These are phyloP conservation scores for Tenebrosternarchus preto DNA, from an alignment of 2,113 vertebrate species.

Conservation along the genomic window DNA sequence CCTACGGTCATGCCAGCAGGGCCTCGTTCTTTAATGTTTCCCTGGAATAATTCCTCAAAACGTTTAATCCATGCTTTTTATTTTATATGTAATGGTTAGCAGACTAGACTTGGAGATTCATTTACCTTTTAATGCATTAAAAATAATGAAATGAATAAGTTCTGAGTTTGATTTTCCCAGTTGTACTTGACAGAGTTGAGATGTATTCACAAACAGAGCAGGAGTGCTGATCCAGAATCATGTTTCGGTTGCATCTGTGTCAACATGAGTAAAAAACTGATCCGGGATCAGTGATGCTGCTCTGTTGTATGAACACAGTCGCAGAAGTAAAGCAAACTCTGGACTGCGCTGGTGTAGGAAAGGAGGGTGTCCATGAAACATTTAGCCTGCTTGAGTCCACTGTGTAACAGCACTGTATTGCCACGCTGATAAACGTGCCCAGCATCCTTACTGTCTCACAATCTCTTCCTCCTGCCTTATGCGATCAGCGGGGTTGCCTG, in stretches of 20 bases:
- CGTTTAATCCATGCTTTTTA: not conserved
- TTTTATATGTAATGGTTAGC: not conserved
- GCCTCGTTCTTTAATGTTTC: slow-evolving; percentile 2
- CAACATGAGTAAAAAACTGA: not conserved
- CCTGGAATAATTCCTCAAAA: not conserved
- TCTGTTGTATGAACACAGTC: no score
- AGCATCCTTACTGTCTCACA: no score
- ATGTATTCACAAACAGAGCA: not conserved
- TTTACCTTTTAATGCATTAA: not conserved
- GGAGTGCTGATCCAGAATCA: not conserved
- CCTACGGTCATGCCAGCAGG: slow-evolving; percentile 7
- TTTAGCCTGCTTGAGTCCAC: no score
- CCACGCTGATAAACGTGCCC: no score
- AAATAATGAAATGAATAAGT: not conserved
- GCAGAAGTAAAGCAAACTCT: no score
- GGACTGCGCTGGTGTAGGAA: no score
- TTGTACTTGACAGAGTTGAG: not conserved
- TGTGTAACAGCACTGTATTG: no score
- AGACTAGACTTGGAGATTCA: not conserved
- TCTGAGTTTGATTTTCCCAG: not conserved
- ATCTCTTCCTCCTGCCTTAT: no score
- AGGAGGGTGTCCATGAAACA: no score
- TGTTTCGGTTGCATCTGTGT: not conserved
- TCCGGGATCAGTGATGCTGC: no score
- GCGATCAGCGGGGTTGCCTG: not conserved